Conservation (phyloP, 1,140 invertebrate genomes). For the Archivesica marissinica region DNA sequence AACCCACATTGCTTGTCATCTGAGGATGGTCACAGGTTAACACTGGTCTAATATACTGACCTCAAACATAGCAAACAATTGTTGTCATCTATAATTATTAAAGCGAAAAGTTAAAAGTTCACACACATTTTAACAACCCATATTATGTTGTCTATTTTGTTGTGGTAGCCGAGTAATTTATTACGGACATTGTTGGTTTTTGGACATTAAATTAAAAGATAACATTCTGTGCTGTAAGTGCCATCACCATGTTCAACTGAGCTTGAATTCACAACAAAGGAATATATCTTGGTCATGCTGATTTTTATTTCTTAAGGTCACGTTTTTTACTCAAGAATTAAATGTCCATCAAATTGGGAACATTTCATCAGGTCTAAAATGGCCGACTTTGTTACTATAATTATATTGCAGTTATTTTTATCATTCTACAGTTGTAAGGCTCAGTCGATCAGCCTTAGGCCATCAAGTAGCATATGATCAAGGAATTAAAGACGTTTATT, state of each 20-base stretch:
- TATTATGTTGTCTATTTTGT: slow-evolving; percentile 2
- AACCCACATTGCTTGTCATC: no score
- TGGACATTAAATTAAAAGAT: slow-evolving; percentile 32
- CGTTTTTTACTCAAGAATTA: no score
- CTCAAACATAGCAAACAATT: background rate
- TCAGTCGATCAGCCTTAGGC: no score
- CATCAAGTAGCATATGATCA: no score
- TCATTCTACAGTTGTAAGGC: no score
- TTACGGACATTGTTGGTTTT: background rate
- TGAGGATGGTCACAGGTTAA: background rate
- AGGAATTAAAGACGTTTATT: no score
- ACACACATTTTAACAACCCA: slow-evolving; percentile 6
- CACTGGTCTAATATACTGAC: background rate
- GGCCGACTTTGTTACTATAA: no score
- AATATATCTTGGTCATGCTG: no score
- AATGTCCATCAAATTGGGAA: no score
- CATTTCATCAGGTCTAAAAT: no score
- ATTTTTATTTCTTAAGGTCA: no score
- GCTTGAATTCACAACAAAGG: slow-evolving; percentile 15
- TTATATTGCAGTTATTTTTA: no score
- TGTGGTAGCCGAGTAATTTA: background rate
- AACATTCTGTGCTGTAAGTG: slow-evolving; percentile 28
- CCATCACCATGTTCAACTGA: slow-evolving; percentile 19
- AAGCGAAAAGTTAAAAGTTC: slow-evolving; percentile 45
- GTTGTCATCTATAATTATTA: slow-evolving; percentile 25